Evolutionary conservation across 1,140 invertebrate genomes (phyloP), one percentile per base, ranked within the genome.

Genomic region (Ladona fulva): DNA sequence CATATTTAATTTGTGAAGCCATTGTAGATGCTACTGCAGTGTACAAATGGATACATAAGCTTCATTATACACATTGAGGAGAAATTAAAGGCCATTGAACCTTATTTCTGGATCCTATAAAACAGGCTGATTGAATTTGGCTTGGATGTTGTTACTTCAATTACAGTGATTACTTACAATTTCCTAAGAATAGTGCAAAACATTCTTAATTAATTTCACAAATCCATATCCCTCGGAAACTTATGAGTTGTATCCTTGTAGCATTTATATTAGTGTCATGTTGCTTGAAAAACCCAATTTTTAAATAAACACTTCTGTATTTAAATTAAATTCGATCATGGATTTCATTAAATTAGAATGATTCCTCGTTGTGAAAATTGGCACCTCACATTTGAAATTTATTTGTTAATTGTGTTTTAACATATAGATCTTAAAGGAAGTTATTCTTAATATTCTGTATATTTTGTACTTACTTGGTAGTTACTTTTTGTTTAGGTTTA

Each of bases 261-360:
- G 52, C n/a, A 22, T 66, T 66, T 66, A 66, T 66, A 66, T 66
- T 66, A 66, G 52, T 66, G 52, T 66, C 52, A 66, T 66, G 52
- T 66, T 66, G 52, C 52, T 66, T 66, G 52, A 66, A 66, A 66
- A 66, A 66, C 14, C 3, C 12, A 22, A 66, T 66, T 66, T 66
- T 66, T 66, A 66, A 66, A 66, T 66, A 66, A 66, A 66, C n/a
- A 66, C 52, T 66, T 66, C 14, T 66, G 52, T 66, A 66, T 66
- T 66, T 66, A 66, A 66, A 66, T 66, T 66, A 66, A 66, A 19
- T 66, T 66, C n/a, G 52, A 66, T 6, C 14, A 66, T 66, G 52
- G 12, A 66, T 66, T 66, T 66, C 52, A 66, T 66, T 66, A 66
- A 22, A 66, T 66, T 66, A 66, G 29, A 37, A 37, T 37, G 29